Base-by-base conservation (phyloP, 2,797 vertebrate genomes). In the Rhincodon typus region DNA sequence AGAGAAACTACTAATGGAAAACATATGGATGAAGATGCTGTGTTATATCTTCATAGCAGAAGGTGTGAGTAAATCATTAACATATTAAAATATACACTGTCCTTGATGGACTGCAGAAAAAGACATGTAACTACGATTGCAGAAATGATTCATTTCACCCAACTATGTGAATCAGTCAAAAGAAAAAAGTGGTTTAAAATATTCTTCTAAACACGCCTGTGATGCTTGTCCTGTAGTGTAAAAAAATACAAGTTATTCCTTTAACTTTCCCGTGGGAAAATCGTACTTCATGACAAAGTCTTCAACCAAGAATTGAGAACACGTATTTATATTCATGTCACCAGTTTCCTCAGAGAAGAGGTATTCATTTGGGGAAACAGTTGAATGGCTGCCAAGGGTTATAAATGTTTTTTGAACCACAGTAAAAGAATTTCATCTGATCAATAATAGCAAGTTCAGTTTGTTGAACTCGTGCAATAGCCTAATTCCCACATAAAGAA, bases 251-350 rank as follows among this genome's bases (percentile, higher is more conserved):
- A 53, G 70, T 30, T 94, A 46, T 72, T 94, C 42, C 8, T 46
- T 74, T 53, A 69, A 95, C 46, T 95, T 95, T 95, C 94, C 70
- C 70, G 38, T 77, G 94, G 70, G 94, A 95, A 95, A 95, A 70
- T 95, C 38, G 5, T 1, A 50, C 94, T 67, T 46, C n/a, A 42
- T 94, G 67, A 72, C 66, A 72, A 72, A 72, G 93, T 94, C n/a
- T 67, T 77, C 70, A 53, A 34, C 72, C 34, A 38, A 93, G 69
- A 72, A 15, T 53, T 34, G 27, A 95, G 70, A 94, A 57, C 42
- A 77, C 25, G 21, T 70, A 74, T 95, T 95, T 77, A 95, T n/a
- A 72, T 95, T 72, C 69, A 50, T 95, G 70, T 77, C 94, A 77
- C 69, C 67, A 95, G 70, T 57, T 77, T 77, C 94, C 46, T 50